These are phyloP conservation scores for Torymus texanus DNA, from an alignment of 2,888 invertebrate species.

Conservation along the genomic window DNA sequence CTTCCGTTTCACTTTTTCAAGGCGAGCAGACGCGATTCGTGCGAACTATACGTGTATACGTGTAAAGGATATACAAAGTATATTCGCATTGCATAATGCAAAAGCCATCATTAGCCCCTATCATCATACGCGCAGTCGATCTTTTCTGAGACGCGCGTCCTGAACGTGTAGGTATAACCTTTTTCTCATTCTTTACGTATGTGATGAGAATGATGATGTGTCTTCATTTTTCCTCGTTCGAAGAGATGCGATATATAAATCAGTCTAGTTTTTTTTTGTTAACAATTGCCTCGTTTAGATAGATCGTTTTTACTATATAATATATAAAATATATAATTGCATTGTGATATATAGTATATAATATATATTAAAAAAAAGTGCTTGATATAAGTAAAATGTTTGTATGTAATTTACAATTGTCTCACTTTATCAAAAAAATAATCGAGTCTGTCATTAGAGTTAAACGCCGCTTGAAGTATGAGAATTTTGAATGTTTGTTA, in stretches of 20 bases:
- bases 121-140: constrained; percentile 36
- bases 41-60: too few relatives aligned
- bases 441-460: too few relatives aligned
- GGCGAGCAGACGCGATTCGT: too few relatives aligned
- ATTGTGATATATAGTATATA: constrained; percentile 13
- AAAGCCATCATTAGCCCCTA: constrained; percentile 20
- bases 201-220: neutral
- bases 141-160: constrained; percentile 32
- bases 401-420: constrained; percentile 33
- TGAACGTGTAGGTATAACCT: neutral
- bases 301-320: neutral
- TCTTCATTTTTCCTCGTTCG: too few relatives aligned
- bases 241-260: too few relatives aligned
- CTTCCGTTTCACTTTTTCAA: constrained; percentile 33
- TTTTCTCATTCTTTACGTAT: neutral
- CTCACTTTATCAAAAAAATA: too few relatives aligned
- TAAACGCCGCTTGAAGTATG: too few relatives aligned
- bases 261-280: constrained; percentile 6
- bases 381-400: constrained; percentile 8
- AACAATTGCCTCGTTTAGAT: constrained; percentile 22
- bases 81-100: too few relatives aligned
- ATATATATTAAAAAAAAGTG: neutral
- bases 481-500: too few relatives aligned
- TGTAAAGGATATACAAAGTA: too few relatives aligned
- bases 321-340: constrained; percentile 1